These are phyloP conservation scores for Budorcas taxicolor DNA, from an alignment of 2,113 vertebrate genomes.

Conservation along the genomic window DNA sequence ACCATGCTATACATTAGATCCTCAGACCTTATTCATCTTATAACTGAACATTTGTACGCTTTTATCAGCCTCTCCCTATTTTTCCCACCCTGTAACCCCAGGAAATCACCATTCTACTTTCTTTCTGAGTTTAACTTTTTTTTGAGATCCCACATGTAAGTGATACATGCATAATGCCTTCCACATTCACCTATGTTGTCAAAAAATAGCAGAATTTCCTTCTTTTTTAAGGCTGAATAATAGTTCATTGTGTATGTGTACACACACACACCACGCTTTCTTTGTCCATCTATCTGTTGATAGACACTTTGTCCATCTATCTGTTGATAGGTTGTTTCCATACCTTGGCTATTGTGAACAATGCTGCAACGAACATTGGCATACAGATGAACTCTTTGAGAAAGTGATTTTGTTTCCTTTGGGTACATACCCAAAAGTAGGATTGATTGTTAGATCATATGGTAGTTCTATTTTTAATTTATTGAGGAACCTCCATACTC, in stretches of 20 bases:
- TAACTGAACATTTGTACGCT: not conserved
- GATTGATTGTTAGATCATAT: not conserved
- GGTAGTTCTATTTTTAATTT: not conserved
- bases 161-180: not conserved
- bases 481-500: not conserved
- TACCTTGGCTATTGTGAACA: not conserved
- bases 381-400: not conserved
- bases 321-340: not conserved
- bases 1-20: not conserved
- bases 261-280: not conserved
- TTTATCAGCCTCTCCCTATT: not conserved
- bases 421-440: not conserved
- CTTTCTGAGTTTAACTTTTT: not conserved
- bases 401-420: not conserved
- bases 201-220: not conserved
- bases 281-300: not conserved
- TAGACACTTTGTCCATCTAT: not conserved
- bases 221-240: not conserved
- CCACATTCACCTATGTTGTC: not conserved
- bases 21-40: not conserved
- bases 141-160: not conserved
- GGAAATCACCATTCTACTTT: not conserved
- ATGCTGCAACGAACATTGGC: not conserved
- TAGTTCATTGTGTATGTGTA: not conserved
- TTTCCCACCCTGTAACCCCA: not conserved